Conservation (phyloP, 1,140 invertebrate genomes). For the Psilanteris sp. region DNA sequence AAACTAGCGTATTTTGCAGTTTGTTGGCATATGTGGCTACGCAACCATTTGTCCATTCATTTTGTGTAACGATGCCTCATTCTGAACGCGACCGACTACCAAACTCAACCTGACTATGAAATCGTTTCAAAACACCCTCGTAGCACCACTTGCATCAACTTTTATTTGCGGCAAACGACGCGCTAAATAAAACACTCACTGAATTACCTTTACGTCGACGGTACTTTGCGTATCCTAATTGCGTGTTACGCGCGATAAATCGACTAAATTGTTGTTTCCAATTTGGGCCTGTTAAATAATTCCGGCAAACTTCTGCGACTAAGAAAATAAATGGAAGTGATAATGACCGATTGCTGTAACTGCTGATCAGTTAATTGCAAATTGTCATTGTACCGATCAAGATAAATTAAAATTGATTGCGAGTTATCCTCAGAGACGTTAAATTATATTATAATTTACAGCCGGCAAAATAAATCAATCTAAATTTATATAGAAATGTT, state of each 20-base stretch:
- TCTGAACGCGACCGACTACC: conserved; percentile 9
- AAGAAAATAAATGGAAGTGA: conserved; percentile 25
- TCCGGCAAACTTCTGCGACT: conserved; percentile 2
- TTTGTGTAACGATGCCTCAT: conserved; percentile 55
- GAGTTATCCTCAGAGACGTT: too few species aligned
- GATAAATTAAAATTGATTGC: conserved; percentile 13
- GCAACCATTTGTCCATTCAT: conserved; percentile 60
- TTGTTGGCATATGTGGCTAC: too few species aligned
- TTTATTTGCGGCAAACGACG: conserved; percentile 38
- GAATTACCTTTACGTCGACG: conserved; percentile 30
- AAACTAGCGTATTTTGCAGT: conserved; percentile 44
- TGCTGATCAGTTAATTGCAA: conserved; percentile 26
- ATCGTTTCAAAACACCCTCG: conserved; percentile 50
- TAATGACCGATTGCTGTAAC: conserved; percentile 24
- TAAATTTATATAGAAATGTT: too few species aligned
- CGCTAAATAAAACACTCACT: conserved; percentile 44
- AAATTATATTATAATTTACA: too few species aligned
- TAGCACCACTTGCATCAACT: conserved; percentile 30
- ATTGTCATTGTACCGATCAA: conserved; percentile 2
- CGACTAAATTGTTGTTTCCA: conserved; percentile 35
- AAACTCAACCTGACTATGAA: conserved; percentile 57
- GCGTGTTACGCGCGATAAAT: conserved; percentile 30
- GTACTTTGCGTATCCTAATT: conserved; percentile 44
- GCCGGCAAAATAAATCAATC: too few species aligned
- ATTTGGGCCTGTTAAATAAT: conserved; percentile 15